Percentiles rank a stretch among this genome's conserved stretches.
Evolutionary conservation across 2,797 vertebrate species (phyloP).

Genomic region (Anas flavirostris): DNA sequence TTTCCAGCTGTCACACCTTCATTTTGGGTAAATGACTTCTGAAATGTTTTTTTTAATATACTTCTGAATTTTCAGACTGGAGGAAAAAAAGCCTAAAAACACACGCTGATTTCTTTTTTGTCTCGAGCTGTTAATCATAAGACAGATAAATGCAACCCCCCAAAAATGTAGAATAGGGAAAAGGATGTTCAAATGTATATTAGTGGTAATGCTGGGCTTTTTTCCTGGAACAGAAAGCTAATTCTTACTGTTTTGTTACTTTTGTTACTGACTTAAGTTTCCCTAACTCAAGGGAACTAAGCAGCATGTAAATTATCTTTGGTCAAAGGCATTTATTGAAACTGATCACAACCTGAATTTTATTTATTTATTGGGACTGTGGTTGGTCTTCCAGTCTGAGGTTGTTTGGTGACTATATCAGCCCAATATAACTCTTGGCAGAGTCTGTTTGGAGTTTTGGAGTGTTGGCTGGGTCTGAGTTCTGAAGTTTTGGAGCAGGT

Average conservation of each 20-base stretch:
- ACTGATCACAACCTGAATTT: not conserved
- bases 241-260: not conserved
- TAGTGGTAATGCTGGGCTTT: not conserved
- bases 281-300: not conserved
- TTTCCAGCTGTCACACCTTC: not conserved
- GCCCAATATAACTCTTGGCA: not conserved
- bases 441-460: not conserved
- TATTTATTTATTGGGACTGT: not conserved
- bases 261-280: not conserved
- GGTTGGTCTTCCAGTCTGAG: not conserved
- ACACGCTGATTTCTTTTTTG: rapidly evolving
- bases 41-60: not conserved
- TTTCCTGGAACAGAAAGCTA: not conserved
- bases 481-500: not conserved
- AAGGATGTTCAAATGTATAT: not conserved
- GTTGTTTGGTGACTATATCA: not conserved
- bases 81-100: not conserved
- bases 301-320: not conserved
- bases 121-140: not conserved
- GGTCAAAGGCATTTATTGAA: not conserved
- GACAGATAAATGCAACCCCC: not conserved
- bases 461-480: not conserved
- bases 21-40: not conserved
- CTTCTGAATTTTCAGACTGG: not conserved
- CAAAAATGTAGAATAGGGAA: not conserved